Evolutionary conservation across 2,113 vertebrate genomes (phyloP).

Genomic region (Fukomys damarensis): DNA sequence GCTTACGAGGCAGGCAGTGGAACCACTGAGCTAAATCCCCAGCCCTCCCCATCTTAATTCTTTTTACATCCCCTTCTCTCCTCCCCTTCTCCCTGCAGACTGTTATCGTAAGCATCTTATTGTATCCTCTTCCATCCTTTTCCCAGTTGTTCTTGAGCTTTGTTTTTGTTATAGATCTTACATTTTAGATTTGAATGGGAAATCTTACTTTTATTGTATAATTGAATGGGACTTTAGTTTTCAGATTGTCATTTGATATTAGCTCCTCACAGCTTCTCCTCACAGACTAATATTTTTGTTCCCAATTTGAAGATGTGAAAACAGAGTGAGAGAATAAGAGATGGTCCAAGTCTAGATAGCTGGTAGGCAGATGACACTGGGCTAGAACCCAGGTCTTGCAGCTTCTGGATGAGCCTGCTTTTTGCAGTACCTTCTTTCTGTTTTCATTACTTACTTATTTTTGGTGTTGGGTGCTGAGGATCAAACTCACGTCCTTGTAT

Average conservation of each 20-base stretch:
- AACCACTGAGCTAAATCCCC: no score
- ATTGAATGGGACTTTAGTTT: not conserved
- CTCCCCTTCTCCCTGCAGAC: not conserved
- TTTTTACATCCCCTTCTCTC: not conserved
- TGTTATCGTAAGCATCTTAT: not conserved
- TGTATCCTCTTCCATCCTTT: not conserved
- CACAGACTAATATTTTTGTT: not conserved
- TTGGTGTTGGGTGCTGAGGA: not conserved
- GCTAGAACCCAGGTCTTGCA: not conserved
- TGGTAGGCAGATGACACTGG: not conserved
- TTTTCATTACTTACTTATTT: not conserved
- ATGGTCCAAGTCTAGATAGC: not conserved
- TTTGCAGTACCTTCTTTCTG: not conserved
- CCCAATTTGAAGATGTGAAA: not conserved
- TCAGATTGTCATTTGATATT: not conserved
- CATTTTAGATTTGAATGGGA: constrained; percentile 24
- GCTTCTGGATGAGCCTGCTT: not conserved
- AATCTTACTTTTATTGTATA: constrained; percentile 2
- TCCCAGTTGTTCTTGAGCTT: not conserved
- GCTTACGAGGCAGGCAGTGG: no score
- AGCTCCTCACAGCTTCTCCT: not conserved
- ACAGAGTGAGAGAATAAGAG: not conserved
- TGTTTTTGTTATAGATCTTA: not conserved
- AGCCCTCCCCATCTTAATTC: not conserved
- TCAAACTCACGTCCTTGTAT: not conserved